Evolutionary conservation across 1,140 invertebrate genomes (phyloP).

Genomic region (Drosophila murphyi): DNA sequence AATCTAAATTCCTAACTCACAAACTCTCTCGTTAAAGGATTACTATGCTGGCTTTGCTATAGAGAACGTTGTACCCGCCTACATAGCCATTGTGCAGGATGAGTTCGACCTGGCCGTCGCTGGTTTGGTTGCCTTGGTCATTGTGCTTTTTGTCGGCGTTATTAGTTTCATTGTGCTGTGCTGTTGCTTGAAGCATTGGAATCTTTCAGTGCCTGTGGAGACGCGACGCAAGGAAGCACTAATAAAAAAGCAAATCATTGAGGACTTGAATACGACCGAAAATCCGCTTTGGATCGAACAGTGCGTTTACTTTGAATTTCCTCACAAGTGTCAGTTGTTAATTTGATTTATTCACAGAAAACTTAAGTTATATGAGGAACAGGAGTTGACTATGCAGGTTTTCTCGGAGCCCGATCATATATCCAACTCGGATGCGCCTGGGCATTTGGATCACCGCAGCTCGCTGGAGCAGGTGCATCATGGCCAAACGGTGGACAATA

Average conservation of each 20-base stretch:
- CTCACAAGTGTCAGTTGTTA: background rate
- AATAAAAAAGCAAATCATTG: conserved; percentile 92
- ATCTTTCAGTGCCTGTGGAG: conserved; percentile 86
- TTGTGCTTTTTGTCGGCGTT: conserved; percentile 94
- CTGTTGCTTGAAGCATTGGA: conserved; percentile 93
- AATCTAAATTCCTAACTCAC: background rate
- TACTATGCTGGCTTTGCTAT: conserved; percentile 89
- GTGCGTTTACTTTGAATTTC: conserved; percentile 85
- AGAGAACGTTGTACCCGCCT: conserved; percentile 91
- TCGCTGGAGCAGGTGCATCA: conserved; percentile 85
- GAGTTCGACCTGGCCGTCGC: conserved; percentile 94
- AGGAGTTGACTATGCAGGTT: conserved; percentile 96
- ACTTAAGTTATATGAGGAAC: conserved; percentile 95
- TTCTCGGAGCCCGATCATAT: conserved; percentile 89
- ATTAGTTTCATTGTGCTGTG: conserved; percentile 94
- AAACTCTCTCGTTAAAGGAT: conserved; percentile 51
- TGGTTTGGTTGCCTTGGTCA: conserved; percentile 92
- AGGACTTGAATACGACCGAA: conserved; percentile 94
- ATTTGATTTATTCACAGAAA: conserved; percentile 86
- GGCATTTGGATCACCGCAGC: conserved; percentile 73
- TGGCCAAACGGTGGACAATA: conserved; percentile 88
- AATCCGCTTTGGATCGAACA: conserved; percentile 97
- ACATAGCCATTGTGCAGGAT: conserved; percentile 87
- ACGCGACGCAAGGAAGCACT: conserved; percentile 88
- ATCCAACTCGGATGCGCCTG: conserved; percentile 81